Percentiles rank a stretch among this genome's conserved stretches.
phyloP scores from a whole-genome alignment of 2,888 invertebrate species.

The Volucella inanis region DNA sequence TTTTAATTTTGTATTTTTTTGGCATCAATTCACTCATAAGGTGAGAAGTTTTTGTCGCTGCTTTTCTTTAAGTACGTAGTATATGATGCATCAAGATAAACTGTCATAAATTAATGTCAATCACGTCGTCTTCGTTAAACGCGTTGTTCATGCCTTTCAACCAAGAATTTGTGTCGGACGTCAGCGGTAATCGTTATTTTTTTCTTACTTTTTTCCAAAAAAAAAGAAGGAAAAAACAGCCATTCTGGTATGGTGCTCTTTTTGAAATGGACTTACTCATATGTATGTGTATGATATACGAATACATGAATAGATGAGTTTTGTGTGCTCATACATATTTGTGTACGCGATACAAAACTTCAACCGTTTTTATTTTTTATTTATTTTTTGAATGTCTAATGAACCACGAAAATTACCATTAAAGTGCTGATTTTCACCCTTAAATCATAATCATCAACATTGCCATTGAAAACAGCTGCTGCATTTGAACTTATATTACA shows the following conservation, averaged over 20 bases:
- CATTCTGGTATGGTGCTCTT: background rate
- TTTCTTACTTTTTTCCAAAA: conserved; percentile 3
- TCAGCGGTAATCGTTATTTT: conserved; percentile 23
- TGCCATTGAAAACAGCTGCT: conserved; percentile 39
- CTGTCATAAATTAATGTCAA: conserved; percentile 50
- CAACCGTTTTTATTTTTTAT: background rate
- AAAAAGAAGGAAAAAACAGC: background rate
- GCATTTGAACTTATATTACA: conserved; percentile 54
- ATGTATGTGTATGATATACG: background rate
- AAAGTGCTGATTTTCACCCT: conserved; percentile 48
- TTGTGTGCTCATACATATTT: background rate
- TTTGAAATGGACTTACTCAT: background rate
- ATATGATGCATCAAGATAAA: conserved; percentile 38
- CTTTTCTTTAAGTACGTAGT: conserved; percentile 17
- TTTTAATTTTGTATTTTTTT: conserved; percentile 11
- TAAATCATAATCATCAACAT: conserved; percentile 37
- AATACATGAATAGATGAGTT: too few relatives aligned
- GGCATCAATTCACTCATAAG: conserved; percentile 32
- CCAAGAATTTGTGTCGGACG: conserved; percentile 37
- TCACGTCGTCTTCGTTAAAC: conserved; percentile 45
- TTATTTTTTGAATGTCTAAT: conserved; percentile 31
- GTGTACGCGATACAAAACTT: background rate
- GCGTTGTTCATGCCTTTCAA: conserved; percentile 39
- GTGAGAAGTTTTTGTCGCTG: conserved; percentile 40
- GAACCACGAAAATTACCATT: conserved; percentile 40